Base-by-base conservation (phyloP, 92 coral and sea anemone species). In the Porites evermanni region DNA sequence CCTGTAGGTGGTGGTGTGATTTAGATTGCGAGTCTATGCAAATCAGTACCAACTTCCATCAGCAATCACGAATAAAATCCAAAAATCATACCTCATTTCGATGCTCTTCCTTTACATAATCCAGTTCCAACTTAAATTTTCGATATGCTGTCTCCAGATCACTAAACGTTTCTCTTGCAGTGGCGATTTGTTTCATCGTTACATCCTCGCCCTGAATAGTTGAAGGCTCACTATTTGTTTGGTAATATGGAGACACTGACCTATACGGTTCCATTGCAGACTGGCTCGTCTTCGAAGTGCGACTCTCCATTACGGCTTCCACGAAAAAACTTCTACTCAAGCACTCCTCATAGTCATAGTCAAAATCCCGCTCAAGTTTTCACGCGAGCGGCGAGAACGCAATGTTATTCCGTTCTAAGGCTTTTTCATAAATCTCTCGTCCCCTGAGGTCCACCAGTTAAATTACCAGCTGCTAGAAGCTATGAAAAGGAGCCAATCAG, bases 141-240 rank as follows among this genome's bases (percentile, higher is more conserved):
- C 97, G 89, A 91, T 96, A 97, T 18, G 98, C 96, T 10, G 94
- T 84, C 78, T 97, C 99, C 90, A 97, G 87, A 71, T 97, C 99
- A 68, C 94, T 92, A 70, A 93, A 93, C 3, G 99, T 97, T 89
- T 97, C 98, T 71, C 98, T 84, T 64, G 99, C 99, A 12, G 92
- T 94, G 17, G 94, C 95, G n/a, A 97, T 88, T 59, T 97, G 99
- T 67, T 89, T 91, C 83, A 90, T 77, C 2, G 98, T 93, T 23
- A 97, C 94, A 67, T 94, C 96, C 73, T 94, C 98, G 54, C 83
- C 75, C 79, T 17, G 12, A 13, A 58, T 67, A 20, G 77, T 58
- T 26, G 74, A 72, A 20, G 72, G 60, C 67, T 83, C 87, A 20
- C 72, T 81, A 12, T 21, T 74, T 51, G 80, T 51, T 79, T 52